Conservation (phyloP, 2,888 invertebrate genomes). For the Euplagia quadripunctaria region DNA sequence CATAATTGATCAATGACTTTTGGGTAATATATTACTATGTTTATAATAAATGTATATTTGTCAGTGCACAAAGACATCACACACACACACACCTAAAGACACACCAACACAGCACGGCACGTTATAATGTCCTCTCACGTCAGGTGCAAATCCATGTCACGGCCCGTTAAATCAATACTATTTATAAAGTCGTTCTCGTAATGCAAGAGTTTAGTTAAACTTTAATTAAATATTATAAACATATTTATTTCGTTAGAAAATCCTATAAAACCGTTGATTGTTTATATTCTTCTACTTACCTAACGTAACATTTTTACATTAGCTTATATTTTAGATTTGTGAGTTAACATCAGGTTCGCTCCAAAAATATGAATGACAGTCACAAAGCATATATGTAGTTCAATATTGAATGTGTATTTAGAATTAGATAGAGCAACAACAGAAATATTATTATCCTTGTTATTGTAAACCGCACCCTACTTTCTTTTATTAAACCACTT, state of each 20-base stretch:
- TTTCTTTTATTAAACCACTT: background rate
- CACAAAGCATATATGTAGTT: constrained; percentile 7
- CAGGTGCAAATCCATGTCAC: background rate
- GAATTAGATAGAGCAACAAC: constrained; percentile 1
- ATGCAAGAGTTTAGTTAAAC: constrained; percentile 15
- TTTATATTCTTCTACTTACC: constrained; percentile 26
- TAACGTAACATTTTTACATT: constrained; percentile 24
- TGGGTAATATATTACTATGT: background rate
- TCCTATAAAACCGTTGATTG: constrained; percentile 39
- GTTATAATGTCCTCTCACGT: background rate
- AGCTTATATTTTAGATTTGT: constrained; percentile 30
- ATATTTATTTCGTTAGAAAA: constrained; percentile 56
- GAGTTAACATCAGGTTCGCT: constrained; percentile 55
- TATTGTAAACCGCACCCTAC: background rate
- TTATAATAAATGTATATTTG: background rate
- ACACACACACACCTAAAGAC: background rate
- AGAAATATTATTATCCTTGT: background rate
- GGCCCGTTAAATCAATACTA: too few relatives aligned
- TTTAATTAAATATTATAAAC: constrained; percentile 48
- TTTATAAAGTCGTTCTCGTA: background rate
- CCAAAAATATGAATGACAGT: constrained; percentile 12
- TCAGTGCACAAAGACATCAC: background rate
- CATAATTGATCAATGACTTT: background rate
- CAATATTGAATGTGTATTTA: background rate
- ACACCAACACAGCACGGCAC: background rate